phyloP scores from a whole-genome alignment of 2,113 vertebrate species.

The Gobio gobio region DNA sequence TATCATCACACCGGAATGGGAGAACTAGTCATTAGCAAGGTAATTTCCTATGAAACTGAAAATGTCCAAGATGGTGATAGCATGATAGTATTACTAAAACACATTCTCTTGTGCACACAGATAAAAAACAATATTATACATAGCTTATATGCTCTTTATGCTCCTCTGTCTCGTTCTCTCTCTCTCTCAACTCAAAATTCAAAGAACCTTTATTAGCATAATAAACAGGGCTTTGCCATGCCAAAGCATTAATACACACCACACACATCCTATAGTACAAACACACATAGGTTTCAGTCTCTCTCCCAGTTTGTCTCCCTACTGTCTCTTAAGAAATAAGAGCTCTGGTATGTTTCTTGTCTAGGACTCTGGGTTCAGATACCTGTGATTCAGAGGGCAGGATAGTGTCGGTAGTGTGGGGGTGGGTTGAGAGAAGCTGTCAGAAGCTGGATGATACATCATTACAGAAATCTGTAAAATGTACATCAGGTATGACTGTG shows the following conservation, averaged over 20 bases:
- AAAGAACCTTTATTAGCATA: constrained; percentile 15
- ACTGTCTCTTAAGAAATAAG: not conserved
- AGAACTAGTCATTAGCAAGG: constrained; percentile 40
- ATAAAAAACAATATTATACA: constrained; percentile 21
- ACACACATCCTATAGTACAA: not conserved
- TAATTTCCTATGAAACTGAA: constrained; percentile 38
- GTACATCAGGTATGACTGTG: constrained; percentile 44
- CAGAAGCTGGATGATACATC: constrained; percentile 62
- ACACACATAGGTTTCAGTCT: not conserved
- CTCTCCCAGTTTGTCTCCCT: not conserved
- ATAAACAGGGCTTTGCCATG: not conserved
- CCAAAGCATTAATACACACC: not conserved
- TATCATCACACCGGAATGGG: constrained; percentile 28
- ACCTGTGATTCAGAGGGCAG: constrained; percentile 10
- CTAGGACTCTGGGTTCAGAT: not conserved
- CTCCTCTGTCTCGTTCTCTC: not conserved
- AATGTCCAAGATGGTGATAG: not conserved
- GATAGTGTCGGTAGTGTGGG: not conserved
- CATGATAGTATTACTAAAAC: constrained; percentile 18
- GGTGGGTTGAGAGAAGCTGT: constrained; percentile 28
- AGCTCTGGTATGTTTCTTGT: not conserved
- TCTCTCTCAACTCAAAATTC: constrained; percentile 10
- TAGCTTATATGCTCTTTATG: not conserved
- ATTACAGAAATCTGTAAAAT: constrained; percentile 65
- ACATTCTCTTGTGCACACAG: not conserved